Base-by-base conservation (phyloP, 2,888 invertebrate genomes). In the Aleiodes alternator region DNA sequence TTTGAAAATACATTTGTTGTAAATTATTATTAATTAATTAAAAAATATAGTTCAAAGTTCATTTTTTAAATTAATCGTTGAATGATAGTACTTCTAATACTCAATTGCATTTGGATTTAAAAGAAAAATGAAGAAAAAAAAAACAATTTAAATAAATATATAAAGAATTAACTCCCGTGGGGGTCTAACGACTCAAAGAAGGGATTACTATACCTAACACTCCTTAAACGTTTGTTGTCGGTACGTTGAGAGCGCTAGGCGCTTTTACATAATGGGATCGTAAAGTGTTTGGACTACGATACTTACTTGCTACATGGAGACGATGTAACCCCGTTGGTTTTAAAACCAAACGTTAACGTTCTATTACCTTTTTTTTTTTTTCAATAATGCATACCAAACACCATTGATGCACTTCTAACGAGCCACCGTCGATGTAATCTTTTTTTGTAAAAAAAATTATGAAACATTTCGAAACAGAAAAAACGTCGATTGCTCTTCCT, bases 221-320 rank as follows among this genome's bases (percentile, higher is more conserved):
- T 55, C 53, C 29, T 57, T 16, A 9, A 50, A 72, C 38, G 23
- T 53, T 59, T 56, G 23, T 70, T 75, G 56, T 69, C 34, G 68
- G 48, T 48, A 31, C 48, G 70, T 76, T 69, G 8, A 16, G 9
- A 53, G 53, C 14, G 16, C 16, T 69, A 61, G 70, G 70, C 69
- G 75, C 75, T 76, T 79, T 82, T 78, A 76, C 78, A 79, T 80
- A 80, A 79, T 79, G 79, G 77, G 78, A 77, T 79, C 82, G 80
- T 79, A 81, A 80, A 81, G 73, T 79, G 77, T 72, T 50, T 66
- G 74, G 72, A 69, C 55, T 74, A 66, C 68, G 59, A 69, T 76
- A 74, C 75, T 76, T 72, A 57, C 57, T 71, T 48, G 69, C n/a
- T 73, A 51, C 59, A 57, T 56, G 61, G 38, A 55, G 55, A 71